Evolutionary conservation across 2,888 invertebrate species (phyloP).

Genomic region (Andrena chrysosceles): DNA sequence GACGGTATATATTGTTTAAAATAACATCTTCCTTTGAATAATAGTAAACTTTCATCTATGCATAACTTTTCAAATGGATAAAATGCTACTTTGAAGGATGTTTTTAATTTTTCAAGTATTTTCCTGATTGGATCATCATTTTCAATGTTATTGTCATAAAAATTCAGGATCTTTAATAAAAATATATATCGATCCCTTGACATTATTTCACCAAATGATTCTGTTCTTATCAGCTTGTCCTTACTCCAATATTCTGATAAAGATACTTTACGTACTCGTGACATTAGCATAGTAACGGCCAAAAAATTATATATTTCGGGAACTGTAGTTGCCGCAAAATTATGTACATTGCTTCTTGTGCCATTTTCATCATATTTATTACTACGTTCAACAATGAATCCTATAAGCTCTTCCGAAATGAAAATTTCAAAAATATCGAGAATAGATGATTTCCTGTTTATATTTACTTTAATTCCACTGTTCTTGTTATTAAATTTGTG

Average conservation of each 20-base stretch:
- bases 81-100: not conserved
- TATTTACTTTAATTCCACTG: too few species aligned
- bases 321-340: constrained; percentile 22
- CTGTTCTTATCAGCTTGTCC: constrained; percentile 28
- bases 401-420: too few species aligned
- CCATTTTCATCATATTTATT: too few species aligned
- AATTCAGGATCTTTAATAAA: constrained; percentile 28
- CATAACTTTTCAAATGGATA: constrained; percentile 8
- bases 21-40: constrained; percentile 3
- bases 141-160: constrained; percentile 34
- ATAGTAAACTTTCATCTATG: constrained; percentile 14
- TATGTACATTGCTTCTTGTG: not conserved
- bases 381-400: too few species aligned
- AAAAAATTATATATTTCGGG: constrained; percentile 46
- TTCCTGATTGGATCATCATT: not conserved
- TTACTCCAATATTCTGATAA: constrained; percentile 38
- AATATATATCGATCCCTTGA: constrained; percentile 37
- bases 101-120: not conserved
- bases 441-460: too few species aligned
- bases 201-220: constrained; percentile 42
- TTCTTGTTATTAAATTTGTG: too few species aligned
- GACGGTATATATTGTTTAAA: constrained; percentile 21
- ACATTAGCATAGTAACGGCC: constrained; percentile 36
- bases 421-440: too few species aligned
- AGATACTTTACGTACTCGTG: constrained; percentile 33